phyloP scores from a whole-genome alignment of 2,797 vertebrate species.

The Pseudomugil tenellus region DNA sequence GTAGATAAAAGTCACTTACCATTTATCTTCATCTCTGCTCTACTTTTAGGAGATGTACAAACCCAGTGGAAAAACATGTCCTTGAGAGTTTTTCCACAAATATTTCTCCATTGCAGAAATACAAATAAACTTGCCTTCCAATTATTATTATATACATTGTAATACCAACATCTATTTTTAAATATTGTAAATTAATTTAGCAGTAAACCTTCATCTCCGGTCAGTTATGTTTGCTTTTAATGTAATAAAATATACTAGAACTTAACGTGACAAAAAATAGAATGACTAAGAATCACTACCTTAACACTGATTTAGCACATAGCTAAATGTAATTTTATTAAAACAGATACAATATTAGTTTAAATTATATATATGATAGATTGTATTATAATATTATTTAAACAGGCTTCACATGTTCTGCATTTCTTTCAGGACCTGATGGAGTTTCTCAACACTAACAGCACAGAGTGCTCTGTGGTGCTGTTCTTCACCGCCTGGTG shows the following conservation, averaged over 20 bases:
- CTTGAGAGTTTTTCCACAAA: not conserved
- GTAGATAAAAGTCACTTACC: not conserved
- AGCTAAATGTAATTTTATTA: not conserved
- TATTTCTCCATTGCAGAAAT: too few species aligned
- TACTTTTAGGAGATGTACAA: not conserved
- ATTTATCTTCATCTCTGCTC: not conserved
- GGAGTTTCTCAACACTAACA: slow-evolving; percentile 93
- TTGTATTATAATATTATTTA: too few species aligned
- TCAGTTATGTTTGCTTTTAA: not conserved
- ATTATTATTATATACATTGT: not conserved
- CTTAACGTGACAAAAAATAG: not conserved
- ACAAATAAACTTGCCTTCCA: too few species aligned
- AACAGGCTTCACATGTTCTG: not conserved
- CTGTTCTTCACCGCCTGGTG: slow-evolving; percentile 97
- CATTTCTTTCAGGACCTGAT: slow-evolving; percentile 88
- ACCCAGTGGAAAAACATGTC: not conserved
- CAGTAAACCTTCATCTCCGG: not conserved
- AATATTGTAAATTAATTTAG: not conserved
- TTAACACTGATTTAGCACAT: not conserved
- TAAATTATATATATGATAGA: too few species aligned
- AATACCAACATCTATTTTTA: not conserved
- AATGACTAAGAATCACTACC: not conserved
- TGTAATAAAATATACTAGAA: not conserved
- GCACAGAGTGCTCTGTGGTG: slow-evolving; percentile 93
- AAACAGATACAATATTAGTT: not conserved